Percentiles rank a stretch among this genome's conserved stretches.
These are phyloP conservation scores for Poeciliopsis prolifica DNA, from an alignment of 2,113 vertebrate species.

Conservation along the genomic window DNA sequence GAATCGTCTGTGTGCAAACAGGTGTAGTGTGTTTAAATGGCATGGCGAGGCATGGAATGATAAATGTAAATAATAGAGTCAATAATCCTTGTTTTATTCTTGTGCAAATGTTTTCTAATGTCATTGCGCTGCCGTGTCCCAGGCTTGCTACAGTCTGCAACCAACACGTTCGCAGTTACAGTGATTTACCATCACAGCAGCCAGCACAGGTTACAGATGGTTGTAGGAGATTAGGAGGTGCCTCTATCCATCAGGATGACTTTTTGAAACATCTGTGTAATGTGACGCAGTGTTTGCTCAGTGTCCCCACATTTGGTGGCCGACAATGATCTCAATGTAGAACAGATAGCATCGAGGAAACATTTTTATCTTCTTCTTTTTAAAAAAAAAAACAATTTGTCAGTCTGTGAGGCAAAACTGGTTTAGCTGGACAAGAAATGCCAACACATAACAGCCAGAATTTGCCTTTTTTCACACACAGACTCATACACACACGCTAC, in stretches of 20 bases:
- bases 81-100: constrained; percentile 27
- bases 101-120: constrained; percentile 26
- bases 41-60: constrained; percentile 2
- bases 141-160: constrained; percentile 23
- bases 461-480: constrained; percentile 16
- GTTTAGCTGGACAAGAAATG: not conserved
- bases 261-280: constrained; percentile 31
- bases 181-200: constrained; percentile 29
- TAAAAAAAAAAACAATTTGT: constrained; percentile 5
- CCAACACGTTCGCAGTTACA: not conserved
- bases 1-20: too few species aligned
- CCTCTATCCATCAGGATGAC: constrained; percentile 39
- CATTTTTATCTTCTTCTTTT: not conserved
- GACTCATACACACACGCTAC: not conserved
- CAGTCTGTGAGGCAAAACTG: not conserved
- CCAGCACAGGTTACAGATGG: constrained; percentile 32
- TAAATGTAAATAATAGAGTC: constrained; percentile 22
- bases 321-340: constrained; percentile 26
- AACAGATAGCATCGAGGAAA: not conserved
- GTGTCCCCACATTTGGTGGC: constrained; percentile 21
- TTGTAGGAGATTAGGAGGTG: constrained; percentile 40
- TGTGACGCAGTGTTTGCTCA: not conserved
- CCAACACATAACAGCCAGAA: constrained; percentile 13
- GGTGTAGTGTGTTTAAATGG: constrained; percentile 27
- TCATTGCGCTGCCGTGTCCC: constrained; percentile 5